phyloP scores from a whole-genome alignment of 2,113 vertebrate species.

The Beaufortia kweichowensis region DNA sequence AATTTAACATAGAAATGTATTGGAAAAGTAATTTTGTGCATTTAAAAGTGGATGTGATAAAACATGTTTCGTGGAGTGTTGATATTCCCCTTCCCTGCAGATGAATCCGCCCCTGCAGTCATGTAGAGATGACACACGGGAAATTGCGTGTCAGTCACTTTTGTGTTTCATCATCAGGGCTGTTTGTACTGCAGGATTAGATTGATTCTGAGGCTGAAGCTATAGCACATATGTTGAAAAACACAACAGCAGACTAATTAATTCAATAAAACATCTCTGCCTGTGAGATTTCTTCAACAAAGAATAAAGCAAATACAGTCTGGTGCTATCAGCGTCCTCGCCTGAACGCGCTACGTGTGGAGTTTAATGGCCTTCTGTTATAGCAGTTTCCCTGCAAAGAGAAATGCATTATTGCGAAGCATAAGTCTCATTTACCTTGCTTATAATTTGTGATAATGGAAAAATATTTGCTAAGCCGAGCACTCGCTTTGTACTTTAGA shows the following conservation, averaged over 20 bases:
- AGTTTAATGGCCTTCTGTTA: constrained; percentile 18
- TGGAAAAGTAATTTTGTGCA: not conserved
- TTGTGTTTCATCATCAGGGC: constrained; percentile 26
- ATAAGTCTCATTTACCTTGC: not conserved
- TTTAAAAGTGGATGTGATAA: not conserved
- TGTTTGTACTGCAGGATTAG: constrained; percentile 15
- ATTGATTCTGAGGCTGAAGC: constrained; percentile 31
- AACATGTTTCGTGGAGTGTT: constrained; percentile 20
- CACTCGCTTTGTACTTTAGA: not conserved
- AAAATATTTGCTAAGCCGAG: constrained; percentile 4
- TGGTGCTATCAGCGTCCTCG: constrained; percentile 8
- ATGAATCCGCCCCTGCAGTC: constrained; percentile 13
- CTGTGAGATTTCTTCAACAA: constrained; percentile 26
- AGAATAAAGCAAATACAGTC: not conserved
- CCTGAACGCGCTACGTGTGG: constrained; percentile 24
- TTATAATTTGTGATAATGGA: constrained; percentile 24
- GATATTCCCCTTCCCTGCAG: constrained; percentile 28
- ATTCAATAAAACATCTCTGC: constrained; percentile 23
- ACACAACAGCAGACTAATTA: constrained; percentile 16
- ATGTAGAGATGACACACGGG: constrained; percentile 35
- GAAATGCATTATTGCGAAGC: constrained; percentile 15
- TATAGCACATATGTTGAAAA: not conserved
- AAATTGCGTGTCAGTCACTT: constrained; percentile 46
- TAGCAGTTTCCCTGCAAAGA: not conserved
- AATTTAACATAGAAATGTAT: constrained; percentile 1